Base-by-base conservation (phyloP, 2,888 invertebrate genomes). In the Coelogynopora nodosa region DNA sequence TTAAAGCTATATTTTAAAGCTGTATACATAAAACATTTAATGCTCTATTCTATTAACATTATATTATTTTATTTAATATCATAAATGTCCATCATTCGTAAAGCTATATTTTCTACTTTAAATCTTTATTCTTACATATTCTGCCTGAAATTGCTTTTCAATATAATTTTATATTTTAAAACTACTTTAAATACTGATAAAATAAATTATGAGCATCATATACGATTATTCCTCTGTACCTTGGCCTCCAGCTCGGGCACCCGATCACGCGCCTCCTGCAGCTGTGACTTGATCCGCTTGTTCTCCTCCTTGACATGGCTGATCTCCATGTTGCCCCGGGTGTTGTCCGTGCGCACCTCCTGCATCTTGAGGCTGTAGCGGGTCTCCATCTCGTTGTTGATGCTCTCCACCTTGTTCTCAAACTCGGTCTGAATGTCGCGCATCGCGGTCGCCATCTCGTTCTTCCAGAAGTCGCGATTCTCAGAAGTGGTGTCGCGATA, bases 391-490 rank as follows among this genome's bases (percentile, higher is more conserved):
- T 93, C 93, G 29, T 90, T 91, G 74, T 91, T 89, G 89, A 93
- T 91, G 87, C 90, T 90, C 88, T 91, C 92, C 88, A 91, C 89
- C 89, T 93, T 92, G 89, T 90, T 90, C 88, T 93, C 93, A 89
- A 93, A 93, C 89, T 93, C 93, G 80, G 89, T 89, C 89, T 93
- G 92, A 88, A 93, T 93, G 88, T 93, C 93, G 67, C 93, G 90
- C 88, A 93, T 92, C 81, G 93, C 93, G 87, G 91, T 90, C 0
- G 92, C 91, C 87, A 93, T 89, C 89, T 93, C 93, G 89, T 92
- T 93, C 90, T 93, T 93, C 93, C 93, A 93, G 92, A 92, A 93
- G 89, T 93, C 93, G 30, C 93, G 90, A 91, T 93, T 93, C 89
- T 93, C 93, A 67, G 91, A 90, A 0, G 93, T 93, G 0, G 93